Base-by-base conservation (phyloP, 2,888 invertebrate genomes). In the Ormyrus pomaceus region DNA sequence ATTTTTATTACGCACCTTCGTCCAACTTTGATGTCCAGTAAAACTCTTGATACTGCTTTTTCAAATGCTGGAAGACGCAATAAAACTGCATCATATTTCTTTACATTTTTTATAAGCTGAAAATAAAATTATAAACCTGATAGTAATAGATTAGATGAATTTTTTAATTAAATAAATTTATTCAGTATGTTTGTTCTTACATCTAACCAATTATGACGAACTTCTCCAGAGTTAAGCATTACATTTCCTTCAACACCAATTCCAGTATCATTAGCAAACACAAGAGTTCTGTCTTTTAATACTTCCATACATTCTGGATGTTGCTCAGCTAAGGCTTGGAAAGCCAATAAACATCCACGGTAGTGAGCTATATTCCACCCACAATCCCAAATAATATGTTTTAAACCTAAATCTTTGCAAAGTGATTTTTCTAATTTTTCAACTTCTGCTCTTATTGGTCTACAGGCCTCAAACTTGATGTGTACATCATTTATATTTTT, bases 301-400 rank as follows among this genome's bases (percentile, higher is more conserved):
- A 94, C 92, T 69, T 91, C 87, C 94, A 96, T 94, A 80, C 93
- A 92, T 72, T 94, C 92, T 0, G 94, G 92, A 91, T 98, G 96
- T 86, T 97, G 95, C 64, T 94, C 92, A 0, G 94, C 93, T 64
- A 98, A 91, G 1, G 95, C 93, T 82, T 94, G 94, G 62, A 98
- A 94, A 83, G 97, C 96, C 86, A 96, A 95, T 5, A 98, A 92
- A 86, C 97, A 97, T n/a, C 97, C 98, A 85, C 97, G 93, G 86
- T 96, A 97, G 88, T 98, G 97, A 85, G 95, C 95, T 78, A 95
- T 94, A 87, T 96, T 96, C 97, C 97, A 97, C 9, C 96, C 96
- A 86, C 95, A 96, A 85, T 96, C 96, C 93, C 96, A 96, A 46
- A 93, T 91, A 4, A 95, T 92, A 83, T 94, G 93, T 56, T 91